Base-by-base conservation (phyloP, 2,888 invertebrate genomes). In the Quadriops clusia region DNA sequence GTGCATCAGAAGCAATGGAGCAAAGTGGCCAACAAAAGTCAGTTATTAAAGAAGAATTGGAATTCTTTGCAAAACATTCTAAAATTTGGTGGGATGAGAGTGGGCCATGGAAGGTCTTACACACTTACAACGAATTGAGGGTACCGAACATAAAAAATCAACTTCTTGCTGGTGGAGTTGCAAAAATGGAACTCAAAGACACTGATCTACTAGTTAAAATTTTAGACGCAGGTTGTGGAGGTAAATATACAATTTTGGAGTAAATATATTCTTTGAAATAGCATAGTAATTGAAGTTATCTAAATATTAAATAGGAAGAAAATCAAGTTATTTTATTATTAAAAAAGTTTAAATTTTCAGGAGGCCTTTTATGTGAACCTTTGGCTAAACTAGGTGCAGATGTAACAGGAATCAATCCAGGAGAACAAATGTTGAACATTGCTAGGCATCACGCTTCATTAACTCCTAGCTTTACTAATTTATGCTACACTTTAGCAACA, bases 211-310 rank as follows among this genome's bases (percentile, higher is more conserved):
- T 85, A 1, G 58, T 93, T 16, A 56, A 67, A 40, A 71, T 94
- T 32, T 56, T 91, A 14, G 94, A 95, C 65, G 77, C 91, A 31
- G 95, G 94, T 0, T 93, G 94, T 61, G 95, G 95, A 16, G 94
- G 57, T 56, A 30, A 83, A 22, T 23, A 10, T 10, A n/a, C 15
- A 26, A 12, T 15, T 15, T 1, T n/a, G 5, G 6, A n/a, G n/a
- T n/a, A n/a, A n/a, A n/a, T n/a, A 21, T 5, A 21, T 4, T n/a
- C n/a, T n/a, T n/a, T n/a, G n/a, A n/a, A 9, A 3, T 3, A 5
- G 5, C 21, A 4, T 21, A 10, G 11, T 21, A 10, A 22, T 4
- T 4, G 90, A 90, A 1, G 67, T 87, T 33, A 5, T 12, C n/a
- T n/a, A n/a, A n/a, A n/a, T n/a, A n/a, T n/a, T n/a, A n/a, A n/a